phyloP scores from a whole-genome alignment of 1,140 invertebrate genomes.

The Frieseomelitta varia region DNA sequence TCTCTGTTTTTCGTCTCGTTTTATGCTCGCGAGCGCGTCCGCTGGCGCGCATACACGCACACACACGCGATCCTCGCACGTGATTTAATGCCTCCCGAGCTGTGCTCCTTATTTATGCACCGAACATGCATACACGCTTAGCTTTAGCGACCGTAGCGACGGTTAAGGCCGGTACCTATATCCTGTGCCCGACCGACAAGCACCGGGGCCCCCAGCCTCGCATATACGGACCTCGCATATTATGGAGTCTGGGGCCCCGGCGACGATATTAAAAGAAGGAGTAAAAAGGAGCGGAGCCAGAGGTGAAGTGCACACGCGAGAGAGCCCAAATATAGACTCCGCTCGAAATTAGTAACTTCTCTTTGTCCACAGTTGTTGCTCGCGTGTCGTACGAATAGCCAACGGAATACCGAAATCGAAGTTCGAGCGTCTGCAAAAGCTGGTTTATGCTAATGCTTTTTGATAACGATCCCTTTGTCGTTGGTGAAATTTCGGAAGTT shows the following conservation, averaged over 20 bases:
- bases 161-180: conserved; percentile 73
- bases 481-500: not conserved
- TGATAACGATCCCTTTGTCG: not conserved
- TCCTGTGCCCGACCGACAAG: conserved; percentile 71
- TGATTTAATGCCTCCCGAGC: conserved; percentile 79
- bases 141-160: conserved; percentile 67
- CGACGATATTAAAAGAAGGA: conserved; percentile 69
- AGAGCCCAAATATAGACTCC: conserved; percentile 68
- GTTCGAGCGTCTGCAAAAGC: not conserved
- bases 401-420: not conserved
- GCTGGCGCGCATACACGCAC: conserved; percentile 16
- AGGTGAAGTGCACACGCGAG: conserved; percentile 64
- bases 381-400: conserved; percentile 48
- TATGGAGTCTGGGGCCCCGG: conserved; percentile 68
- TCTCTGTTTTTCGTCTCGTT: not conserved
- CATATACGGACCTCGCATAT: conserved; percentile 72
- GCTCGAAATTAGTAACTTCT: conserved; percentile 75
- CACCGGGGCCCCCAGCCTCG: conserved; percentile 59
- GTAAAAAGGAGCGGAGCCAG: conserved; percentile 55
- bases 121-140: conserved; percentile 77
- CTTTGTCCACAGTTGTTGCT: conserved; percentile 62
- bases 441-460: not conserved
- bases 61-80: conserved; percentile 73
- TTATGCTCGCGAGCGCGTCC: not conserved
- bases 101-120: conserved; percentile 80